These are phyloP conservation scores for Leptopilina myrica DNA, from an alignment of 2,888 invertebrate species.

Conservation along the genomic window DNA sequence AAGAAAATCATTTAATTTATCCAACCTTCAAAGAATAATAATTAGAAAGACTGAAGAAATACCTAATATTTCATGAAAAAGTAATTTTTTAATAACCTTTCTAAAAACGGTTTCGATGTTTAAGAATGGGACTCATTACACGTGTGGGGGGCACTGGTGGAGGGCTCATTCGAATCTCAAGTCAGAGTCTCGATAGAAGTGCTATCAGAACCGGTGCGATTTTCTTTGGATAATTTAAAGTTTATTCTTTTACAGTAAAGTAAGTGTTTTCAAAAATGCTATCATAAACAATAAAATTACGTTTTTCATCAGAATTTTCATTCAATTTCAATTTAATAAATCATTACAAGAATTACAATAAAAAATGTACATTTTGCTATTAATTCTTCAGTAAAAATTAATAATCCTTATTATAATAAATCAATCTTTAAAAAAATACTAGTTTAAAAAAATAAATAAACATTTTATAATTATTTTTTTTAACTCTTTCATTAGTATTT, in stretches of 20 bases:
- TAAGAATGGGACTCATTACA: neutral
- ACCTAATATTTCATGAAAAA: no score
- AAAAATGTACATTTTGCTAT: no score
- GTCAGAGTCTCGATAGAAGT: constrained; percentile 12
- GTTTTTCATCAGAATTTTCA: neutral
- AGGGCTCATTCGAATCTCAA: constrained; percentile 29
- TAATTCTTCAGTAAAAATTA: no score
- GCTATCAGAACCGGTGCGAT: constrained; percentile 29
- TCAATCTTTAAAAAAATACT: no score
- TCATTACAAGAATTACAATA: no score
- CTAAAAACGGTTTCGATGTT: constrained; percentile 15
- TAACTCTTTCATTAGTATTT: no score
- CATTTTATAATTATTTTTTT: no score
- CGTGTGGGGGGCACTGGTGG: constrained; percentile 25
- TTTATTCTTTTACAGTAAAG: neutral
- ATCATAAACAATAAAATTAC: no score
- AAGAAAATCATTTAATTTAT: neutral
- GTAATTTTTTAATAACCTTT: neutral
- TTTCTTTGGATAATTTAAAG: constrained; percentile 28
- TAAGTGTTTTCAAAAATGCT: neutral
- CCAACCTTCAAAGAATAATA: neutral
- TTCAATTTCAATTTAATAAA: no score
- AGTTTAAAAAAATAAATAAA: no score
- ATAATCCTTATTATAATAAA: no score
- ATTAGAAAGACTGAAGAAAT: no score